These are phyloP conservation scores for Brachionus calyciflorus DNA, from an alignment of 1,140 invertebrate genomes.

Conservation along the genomic window DNA sequence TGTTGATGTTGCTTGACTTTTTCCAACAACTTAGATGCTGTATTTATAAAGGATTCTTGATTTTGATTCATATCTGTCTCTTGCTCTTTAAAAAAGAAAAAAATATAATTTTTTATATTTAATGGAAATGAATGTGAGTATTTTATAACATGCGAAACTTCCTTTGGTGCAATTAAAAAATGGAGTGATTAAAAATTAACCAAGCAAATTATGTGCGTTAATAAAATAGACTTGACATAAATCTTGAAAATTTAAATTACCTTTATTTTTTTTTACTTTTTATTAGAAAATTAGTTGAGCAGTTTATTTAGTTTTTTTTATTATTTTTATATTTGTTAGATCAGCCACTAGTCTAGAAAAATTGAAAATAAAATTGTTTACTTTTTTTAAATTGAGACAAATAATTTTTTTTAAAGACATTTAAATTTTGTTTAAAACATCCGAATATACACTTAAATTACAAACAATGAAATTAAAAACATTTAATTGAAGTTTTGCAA, in stretches of 20 bases:
- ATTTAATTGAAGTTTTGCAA: too few species aligned
- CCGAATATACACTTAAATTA: constrained; percentile 24
- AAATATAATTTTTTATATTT: not conserved
- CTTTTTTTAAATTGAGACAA: not conserved
- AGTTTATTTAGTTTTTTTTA: not conserved
- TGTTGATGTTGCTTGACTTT: constrained; percentile 31
- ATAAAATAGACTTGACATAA: constrained; percentile 5
- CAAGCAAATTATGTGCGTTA: constrained; percentile 16
- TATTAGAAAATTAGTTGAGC: constrained; percentile 12
- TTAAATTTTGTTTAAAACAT: not conserved
- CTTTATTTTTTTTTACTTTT: not conserved
- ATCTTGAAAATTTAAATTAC: not conserved
- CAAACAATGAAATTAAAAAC: not conserved
- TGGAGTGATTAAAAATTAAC: not conserved
- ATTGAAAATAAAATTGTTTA: not conserved
- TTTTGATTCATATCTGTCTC: constrained; percentile 22
- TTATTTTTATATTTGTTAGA: constrained; percentile 23
- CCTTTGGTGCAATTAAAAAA: too few species aligned
- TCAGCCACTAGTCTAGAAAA: constrained; percentile 32
- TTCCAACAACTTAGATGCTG: constrained; percentile 27
- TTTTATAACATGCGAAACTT: not conserved
- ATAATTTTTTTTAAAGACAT: not conserved
- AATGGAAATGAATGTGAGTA: not conserved
- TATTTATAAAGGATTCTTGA: constrained; percentile 41
- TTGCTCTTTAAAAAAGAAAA: not conserved